Conservation (phyloP, 2,888 invertebrate species). For the Drosophila neoperkinsi region DNA sequence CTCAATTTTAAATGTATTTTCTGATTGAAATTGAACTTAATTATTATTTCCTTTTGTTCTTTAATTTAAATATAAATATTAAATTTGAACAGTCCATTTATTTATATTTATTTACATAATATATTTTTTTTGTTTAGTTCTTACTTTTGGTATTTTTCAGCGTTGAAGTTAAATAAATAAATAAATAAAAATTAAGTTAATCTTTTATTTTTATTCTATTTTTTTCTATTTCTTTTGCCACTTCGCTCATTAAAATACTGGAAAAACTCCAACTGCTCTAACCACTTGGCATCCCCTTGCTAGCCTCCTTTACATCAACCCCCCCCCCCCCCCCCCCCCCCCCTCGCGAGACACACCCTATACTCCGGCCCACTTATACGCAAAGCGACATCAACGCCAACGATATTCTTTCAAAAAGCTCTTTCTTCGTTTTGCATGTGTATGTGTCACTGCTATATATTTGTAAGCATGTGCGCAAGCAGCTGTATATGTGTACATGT, state of each 20-base stretch:
- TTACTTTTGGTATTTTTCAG: neutral
- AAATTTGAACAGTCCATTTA: neutral
- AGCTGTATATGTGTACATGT: neutral
- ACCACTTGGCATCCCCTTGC: neutral
- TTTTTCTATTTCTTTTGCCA: neutral
- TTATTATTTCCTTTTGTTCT: neutral
- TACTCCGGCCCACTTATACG: neutral
- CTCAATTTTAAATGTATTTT: neutral
- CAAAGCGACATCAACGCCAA: slow-evolving; percentile 7
- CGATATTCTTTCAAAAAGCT: slow-evolving; percentile 40
- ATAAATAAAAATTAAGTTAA: neutral
- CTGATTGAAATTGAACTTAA: neutral
- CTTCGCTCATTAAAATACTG: neutral
- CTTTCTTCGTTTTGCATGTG: slow-evolving; percentile 25
- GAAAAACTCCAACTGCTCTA: neutral
- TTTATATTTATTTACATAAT: neutral
- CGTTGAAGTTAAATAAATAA: neutral
- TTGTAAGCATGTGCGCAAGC: neutral
- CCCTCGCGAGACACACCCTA: neutral
- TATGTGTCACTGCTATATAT: slow-evolving; percentile 1
- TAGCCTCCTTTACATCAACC: neutral
- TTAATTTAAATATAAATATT: neutral
- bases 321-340: too few species aligned
- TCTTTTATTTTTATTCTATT: neutral
- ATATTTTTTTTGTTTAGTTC: neutral